Percentiles rank a stretch among this genome's conserved stretches.
Evolutionary conservation across 2,113 vertebrate species (phyloP).

Genomic region (Leptodactylus fuscus): DNA sequence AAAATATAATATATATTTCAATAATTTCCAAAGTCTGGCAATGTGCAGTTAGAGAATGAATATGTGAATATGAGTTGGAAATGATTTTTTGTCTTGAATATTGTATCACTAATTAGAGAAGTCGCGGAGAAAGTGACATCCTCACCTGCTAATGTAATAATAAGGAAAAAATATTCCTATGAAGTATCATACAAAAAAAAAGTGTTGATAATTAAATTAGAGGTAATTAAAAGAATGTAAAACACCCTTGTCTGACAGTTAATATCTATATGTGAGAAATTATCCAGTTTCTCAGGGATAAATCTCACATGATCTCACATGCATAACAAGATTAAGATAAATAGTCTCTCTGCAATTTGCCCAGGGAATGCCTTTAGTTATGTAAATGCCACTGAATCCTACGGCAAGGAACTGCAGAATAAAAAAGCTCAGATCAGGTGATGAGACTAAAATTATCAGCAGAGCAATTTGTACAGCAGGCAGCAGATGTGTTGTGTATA

Average conservation of each 20-base stretch:
- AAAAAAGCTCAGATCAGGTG: background rate
- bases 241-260: conserved; percentile 25
- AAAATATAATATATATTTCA: too few relatives aligned
- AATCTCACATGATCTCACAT: conserved; percentile 29
- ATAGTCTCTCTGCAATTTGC: conserved; percentile 9
- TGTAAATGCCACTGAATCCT: background rate
- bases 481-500: background rate
- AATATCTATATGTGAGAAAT: conserved; percentile 15
- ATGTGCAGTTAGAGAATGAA: too few relatives aligned
- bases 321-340: conserved; percentile 42
- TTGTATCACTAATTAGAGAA: background rate
- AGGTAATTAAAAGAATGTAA: conserved; percentile 29
- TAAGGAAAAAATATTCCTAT: background rate
- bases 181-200: background rate
- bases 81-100: background rate
- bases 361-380: conserved; percentile 12
- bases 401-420: background rate
- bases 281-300: background rate
- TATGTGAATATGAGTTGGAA: too few relatives aligned
- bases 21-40: too few relatives aligned
- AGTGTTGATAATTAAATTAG: conserved; percentile 27
- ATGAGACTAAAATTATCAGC: background rate
- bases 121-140: background rate
- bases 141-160: background rate
- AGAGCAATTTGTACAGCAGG: background rate